These are phyloP conservation scores for Nomada fucata DNA, from an alignment of 2,888 invertebrate species.

Conservation along the genomic window DNA sequence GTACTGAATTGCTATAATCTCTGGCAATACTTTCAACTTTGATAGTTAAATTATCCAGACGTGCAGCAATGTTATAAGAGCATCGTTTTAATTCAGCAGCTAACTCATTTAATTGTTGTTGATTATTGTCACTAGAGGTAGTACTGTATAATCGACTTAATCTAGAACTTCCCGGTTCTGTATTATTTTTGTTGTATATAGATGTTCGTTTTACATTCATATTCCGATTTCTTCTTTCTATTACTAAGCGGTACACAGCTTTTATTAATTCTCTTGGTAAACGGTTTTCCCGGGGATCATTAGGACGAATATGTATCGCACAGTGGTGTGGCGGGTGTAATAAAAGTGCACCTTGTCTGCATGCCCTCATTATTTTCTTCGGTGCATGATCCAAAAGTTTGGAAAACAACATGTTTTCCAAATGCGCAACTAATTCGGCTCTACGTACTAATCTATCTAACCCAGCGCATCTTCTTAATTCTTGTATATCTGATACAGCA, in stretches of 20 bases:
- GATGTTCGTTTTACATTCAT: conserved; percentile 38
- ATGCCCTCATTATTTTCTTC: conserved; percentile 87
- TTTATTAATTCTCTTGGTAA: conserved; percentile 91
- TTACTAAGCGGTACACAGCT: conserved; percentile 90
- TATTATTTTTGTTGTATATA: conserved; percentile 51
- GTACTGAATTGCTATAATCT: conserved; percentile 58
- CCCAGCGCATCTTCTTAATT: conserved; percentile 92
- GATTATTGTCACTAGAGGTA: conserved; percentile 72
- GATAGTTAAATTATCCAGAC: conserved; percentile 73
- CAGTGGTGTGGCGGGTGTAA: conserved; percentile 90
- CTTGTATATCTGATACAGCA: conserved; percentile 93
- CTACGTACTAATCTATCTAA: conserved; percentile 92
- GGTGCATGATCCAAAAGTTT: conserved; percentile 89
- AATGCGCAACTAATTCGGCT: conserved; percentile 92
- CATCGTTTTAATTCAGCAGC: conserved; percentile 76
- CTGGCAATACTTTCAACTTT: conserved; percentile 75
- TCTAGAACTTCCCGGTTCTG: conserved; percentile 58
- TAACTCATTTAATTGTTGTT: conserved; percentile 77
- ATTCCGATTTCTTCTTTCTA: conserved; percentile 86
- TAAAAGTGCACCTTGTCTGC: conserved; percentile 90
- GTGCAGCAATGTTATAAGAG: conserved; percentile 73
- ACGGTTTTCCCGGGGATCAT: conserved; percentile 92
- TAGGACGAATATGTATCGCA: conserved; percentile 91
- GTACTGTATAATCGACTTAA: conserved; percentile 75
- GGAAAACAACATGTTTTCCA: conserved; percentile 94